phyloP scores from a whole-genome alignment of 2,113 vertebrate genomes.

The Istiophorus platypterus region DNA sequence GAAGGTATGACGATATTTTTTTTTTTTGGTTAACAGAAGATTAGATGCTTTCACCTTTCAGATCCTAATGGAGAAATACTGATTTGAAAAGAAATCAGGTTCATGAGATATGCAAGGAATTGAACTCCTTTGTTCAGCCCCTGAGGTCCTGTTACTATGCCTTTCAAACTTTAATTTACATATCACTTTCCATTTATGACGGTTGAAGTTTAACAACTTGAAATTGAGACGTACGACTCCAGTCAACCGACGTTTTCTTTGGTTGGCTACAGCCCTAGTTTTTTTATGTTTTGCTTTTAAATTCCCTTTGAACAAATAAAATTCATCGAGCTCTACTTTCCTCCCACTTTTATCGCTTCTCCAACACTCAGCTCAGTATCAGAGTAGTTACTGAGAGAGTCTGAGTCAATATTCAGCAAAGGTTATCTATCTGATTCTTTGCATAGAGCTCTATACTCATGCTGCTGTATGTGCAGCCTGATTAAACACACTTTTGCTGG shows the following conservation, averaged over 20 bases:
- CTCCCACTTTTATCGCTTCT: slow-evolving; percentile 27
- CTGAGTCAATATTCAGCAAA: slow-evolving; percentile 52
- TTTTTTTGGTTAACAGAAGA: neutral
- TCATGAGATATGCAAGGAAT: too few species aligned
- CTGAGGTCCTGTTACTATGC: neutral
- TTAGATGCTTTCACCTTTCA: neutral
- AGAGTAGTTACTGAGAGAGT: slow-evolving; percentile 22
- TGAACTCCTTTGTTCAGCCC: too few species aligned
- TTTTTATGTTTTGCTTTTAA: slow-evolving; percentile 10
- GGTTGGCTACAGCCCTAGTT: neutral
- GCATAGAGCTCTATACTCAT: slow-evolving; percentile 46
- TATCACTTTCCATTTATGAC: neutral
- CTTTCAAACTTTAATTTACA: neutral
- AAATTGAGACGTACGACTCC: too few species aligned
- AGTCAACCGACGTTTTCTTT: too few species aligned
- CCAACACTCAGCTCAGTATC: slow-evolving; percentile 33
- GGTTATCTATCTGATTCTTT: slow-evolving; percentile 42
- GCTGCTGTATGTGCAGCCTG: slow-evolving; percentile 27
- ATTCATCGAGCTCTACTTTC: slow-evolving; percentile 4
- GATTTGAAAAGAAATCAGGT: neutral
- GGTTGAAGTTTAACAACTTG: neutral
- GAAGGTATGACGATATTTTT: too few species aligned
- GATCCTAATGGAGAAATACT: neutral
- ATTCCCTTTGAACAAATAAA: slow-evolving; percentile 22
- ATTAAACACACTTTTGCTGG: slow-evolving; percentile 48